Percentiles rank a stretch among this genome's conserved stretches.
These are phyloP conservation scores for Aegithalos caudatus DNA, from an alignment of 2,113 vertebrate species.

Conservation along the genomic window DNA sequence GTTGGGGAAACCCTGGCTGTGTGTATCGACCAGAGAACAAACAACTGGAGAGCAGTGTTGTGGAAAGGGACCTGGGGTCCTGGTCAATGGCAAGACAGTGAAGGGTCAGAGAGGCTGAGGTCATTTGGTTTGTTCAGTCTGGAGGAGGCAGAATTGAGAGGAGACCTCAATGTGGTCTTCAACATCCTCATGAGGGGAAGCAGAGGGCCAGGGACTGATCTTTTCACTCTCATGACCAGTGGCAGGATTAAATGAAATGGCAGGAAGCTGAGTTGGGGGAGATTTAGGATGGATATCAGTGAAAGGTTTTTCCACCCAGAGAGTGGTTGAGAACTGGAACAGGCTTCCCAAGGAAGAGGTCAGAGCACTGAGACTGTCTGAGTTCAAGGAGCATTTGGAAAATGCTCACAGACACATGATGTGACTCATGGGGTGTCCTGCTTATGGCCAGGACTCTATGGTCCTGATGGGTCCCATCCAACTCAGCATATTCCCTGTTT, in stretches of 20 bases:
- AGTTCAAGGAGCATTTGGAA: not conserved
- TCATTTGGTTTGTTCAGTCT: not conserved
- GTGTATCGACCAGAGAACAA: not conserved
- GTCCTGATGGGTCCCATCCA: not conserved
- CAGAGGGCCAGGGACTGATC: rapidly evolving
- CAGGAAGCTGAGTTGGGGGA: not conserved
- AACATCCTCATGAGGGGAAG: not conserved
- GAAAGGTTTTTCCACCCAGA: not conserved
- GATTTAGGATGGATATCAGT: not conserved
- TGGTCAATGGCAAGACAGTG: not conserved
- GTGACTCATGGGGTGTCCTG: not conserved
- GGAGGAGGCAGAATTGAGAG: not conserved
- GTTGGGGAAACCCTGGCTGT: not conserved
- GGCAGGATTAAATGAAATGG: not conserved
- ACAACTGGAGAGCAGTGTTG: rapidly evolving
- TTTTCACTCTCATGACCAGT: not conserved
- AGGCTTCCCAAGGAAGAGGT: not conserved
- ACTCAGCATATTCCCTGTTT: not conserved
- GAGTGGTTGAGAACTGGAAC: not conserved
- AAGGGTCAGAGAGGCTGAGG: not conserved
- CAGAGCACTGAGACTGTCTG: not conserved
- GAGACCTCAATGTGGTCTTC: not conserved
- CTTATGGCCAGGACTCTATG: rapidly evolving
- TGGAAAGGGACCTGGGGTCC: not conserved
- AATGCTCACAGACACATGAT: not conserved